A percentile compares a stretch with the other conserved stretches of the same genome.
Conservation (phyloP, 2,113 vertebrate species). For the Circaetus cinerascens region DNA sequence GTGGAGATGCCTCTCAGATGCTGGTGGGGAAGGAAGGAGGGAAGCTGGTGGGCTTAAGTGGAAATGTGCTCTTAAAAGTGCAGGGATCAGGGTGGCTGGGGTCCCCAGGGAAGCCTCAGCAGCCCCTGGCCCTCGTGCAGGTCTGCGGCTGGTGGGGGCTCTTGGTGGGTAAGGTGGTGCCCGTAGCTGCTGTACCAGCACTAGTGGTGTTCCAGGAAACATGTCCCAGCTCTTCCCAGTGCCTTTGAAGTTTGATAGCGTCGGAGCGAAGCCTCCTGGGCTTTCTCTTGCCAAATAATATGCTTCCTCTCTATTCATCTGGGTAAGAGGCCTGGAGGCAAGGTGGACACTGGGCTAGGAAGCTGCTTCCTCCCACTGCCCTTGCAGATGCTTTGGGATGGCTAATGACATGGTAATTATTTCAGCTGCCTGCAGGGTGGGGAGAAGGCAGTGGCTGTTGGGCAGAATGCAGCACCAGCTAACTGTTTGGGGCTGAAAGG, state of each 20-base stretch:
- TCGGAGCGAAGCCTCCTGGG: background rate
- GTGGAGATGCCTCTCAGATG: background rate
- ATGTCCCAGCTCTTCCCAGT: background rate
- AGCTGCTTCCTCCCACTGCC: background rate
- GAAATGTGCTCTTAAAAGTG: background rate
- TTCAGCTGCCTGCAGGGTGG: background rate
- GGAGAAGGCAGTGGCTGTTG: background rate
- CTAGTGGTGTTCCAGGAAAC: background rate
- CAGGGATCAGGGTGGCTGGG: background rate
- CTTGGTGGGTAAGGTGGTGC: background rate
- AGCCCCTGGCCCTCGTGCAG: background rate
- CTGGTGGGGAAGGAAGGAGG: background rate
- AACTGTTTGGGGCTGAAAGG: background rate
- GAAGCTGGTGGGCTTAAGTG: background rate
- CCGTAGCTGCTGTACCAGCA: background rate
- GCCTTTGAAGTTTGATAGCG: slow-evolving; percentile 11
- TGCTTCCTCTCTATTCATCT: background rate
- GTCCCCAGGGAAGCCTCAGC: rapidly evolving
- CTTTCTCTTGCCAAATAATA: background rate
- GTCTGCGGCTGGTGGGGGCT: background rate
- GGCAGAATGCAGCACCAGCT: background rate
- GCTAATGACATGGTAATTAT: background rate
- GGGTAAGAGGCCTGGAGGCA: slow-evolving; percentile 13
- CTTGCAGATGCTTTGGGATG: background rate
- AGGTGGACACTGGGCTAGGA: background rate